Conservation (phyloP, 2,888 invertebrate genomes). For the Drosophila pseudotalamancana region DNA sequence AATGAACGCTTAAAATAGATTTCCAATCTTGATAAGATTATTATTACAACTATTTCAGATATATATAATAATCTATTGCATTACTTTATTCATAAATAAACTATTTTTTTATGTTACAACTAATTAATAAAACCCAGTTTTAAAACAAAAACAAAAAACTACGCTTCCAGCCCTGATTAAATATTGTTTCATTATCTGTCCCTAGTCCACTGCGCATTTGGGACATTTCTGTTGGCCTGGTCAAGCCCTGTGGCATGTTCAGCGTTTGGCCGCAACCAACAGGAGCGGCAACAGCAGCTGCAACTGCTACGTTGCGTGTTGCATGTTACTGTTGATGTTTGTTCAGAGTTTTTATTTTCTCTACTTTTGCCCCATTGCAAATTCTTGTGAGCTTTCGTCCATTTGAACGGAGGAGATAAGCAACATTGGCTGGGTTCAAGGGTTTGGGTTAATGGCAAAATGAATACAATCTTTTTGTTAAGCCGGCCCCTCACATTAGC, state of each 20-base stretch:
- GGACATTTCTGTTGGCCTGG: slow-evolving; percentile 23
- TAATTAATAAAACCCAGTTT: too few relatives aligned
- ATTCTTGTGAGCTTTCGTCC: slow-evolving; percentile 49
- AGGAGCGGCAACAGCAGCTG: slow-evolving; percentile 37
- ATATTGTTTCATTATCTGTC: background rate
- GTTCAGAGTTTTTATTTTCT: slow-evolving; percentile 19
- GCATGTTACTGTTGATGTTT: slow-evolving; percentile 18
- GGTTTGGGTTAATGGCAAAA: slow-evolving; percentile 14
- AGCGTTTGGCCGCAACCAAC: slow-evolving; percentile 44
- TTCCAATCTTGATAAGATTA: too few relatives aligned
- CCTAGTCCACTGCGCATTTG: slow-evolving; percentile 11
- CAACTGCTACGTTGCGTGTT: slow-evolving; percentile 58
- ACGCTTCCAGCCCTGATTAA: background rate
- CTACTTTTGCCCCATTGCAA: slow-evolving; percentile 15
- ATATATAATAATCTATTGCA: too few relatives aligned
- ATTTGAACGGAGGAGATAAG: slow-evolving; percentile 55
- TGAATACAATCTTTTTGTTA: slow-evolving; percentile 58
- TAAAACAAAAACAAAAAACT: too few relatives aligned
- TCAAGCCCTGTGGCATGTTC: slow-evolving; percentile 49
- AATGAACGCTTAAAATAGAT: too few relatives aligned
- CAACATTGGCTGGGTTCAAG: slow-evolving; percentile 12
- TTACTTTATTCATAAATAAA: too few relatives aligned
- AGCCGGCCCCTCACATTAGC: slow-evolving; percentile 13
- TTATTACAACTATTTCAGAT: too few relatives aligned
- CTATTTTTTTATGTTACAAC: too few relatives aligned